Conservation (phyloP, 2,113 vertebrate genomes). For the rabbit (Oryctolagus cuniculus) region mOryCun1.1 NC_091442.1:8698501-8699000, state of each 20-base stretch:
- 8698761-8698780: background rate
- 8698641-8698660: background rate
- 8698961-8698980: background rate
- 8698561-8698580: background rate
- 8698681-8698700: background rate
- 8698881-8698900: background rate
- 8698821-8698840: background rate
- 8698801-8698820: background rate
- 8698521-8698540: background rate
- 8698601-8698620: background rate
- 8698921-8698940: background rate
- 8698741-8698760: constrained; percentile 38
- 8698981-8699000: background rate
- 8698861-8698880: accelerated
- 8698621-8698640: background rate
- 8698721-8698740: background rate
- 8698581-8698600: background rate
- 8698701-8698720: constrained; percentile 41
- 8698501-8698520: background rate
- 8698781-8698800: accelerated
- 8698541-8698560: accelerated
- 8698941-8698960: too few species aligned
- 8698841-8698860: accelerated
- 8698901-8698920: background rate
- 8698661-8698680: background rate